These are phyloP conservation scores for Lytechinus pictus DNA, from an alignment of 35 echinoderm and acorn worm species.

Conservation along the genomic window DNA sequence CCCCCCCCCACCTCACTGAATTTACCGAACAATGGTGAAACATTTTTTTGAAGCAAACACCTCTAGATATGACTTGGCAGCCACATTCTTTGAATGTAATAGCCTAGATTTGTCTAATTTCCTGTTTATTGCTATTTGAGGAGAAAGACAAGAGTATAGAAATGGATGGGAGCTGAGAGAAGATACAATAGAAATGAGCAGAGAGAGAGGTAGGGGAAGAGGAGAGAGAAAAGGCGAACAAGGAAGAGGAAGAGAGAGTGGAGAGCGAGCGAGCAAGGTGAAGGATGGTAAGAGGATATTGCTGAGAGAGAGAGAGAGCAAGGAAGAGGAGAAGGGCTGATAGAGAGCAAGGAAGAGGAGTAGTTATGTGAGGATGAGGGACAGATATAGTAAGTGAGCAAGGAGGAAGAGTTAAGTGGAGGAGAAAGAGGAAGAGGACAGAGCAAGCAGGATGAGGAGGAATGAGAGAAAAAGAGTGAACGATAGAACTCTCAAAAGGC, in stretches of 20 bases:
- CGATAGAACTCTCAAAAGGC: not conserved
- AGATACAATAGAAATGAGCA: not conserved
- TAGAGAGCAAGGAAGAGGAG: too few species aligned
- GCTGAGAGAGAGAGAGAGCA: too few species aligned
- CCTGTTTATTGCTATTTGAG: conserved; percentile 53
- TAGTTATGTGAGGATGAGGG: too few species aligned
- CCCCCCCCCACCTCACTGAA: not conserved
- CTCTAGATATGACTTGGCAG: conserved; percentile 40
- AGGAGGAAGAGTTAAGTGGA: too few species aligned
- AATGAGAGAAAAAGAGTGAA: too few species aligned
- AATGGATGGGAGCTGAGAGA: not conserved
- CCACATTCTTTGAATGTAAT: conserved; percentile 35
- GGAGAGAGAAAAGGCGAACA: not conserved
- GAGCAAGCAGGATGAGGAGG: too few species aligned
- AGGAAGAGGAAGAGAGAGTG: not conserved
- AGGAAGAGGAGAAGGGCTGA: too few species aligned
- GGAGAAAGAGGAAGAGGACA: too few species aligned
- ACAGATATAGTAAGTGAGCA: too few species aligned
- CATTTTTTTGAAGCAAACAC: not conserved
- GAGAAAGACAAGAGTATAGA: not conserved
- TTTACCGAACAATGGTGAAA: not conserved
- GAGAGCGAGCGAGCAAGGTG: not conserved
- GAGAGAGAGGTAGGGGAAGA: not conserved
- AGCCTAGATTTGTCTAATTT: conserved; percentile 57
- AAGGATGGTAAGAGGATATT: not conserved